Conservation (phyloP, 2,888 invertebrate species). For the Poecilobothrus nobilitatus region DNA sequence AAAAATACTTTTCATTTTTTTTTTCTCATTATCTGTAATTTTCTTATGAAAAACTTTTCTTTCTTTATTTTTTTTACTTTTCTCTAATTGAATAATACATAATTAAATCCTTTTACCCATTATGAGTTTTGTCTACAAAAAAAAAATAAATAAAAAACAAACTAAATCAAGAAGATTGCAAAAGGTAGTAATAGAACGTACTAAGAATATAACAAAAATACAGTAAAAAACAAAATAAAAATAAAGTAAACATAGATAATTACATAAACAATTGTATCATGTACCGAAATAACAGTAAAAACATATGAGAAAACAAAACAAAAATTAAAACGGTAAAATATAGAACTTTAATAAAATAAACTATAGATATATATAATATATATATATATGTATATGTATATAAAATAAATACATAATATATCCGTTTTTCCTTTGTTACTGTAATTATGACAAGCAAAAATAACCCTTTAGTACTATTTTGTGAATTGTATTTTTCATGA, state of each 20-base stretch:
- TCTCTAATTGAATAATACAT: background rate
- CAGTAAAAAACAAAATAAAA: too few species aligned
- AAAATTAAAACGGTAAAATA: too few species aligned
- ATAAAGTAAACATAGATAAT: background rate
- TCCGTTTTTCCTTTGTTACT: background rate
- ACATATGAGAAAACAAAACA: background rate
- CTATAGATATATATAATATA: too few species aligned
- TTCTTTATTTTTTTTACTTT: background rate
- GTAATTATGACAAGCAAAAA: slow-evolving; percentile 4
- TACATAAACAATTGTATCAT: background rate
- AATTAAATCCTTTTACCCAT: slow-evolving; percentile 6
- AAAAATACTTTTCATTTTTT: background rate
- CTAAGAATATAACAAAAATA: too few species aligned
- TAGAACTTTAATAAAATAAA: too few species aligned
- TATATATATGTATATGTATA: background rate
- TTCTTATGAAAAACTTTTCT: background rate
- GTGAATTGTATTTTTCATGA: background rate
- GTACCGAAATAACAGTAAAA: background rate
- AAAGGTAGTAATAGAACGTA: background rate
- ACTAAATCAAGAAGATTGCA: too few species aligned
- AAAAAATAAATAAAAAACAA: too few species aligned
- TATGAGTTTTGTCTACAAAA: background rate
- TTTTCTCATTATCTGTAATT: background rate
- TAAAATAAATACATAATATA: too few species aligned
- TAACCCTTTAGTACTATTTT: background rate